Evolutionary conservation across 2,797 vertebrate genomes (phyloP), one percentile per base, ranked within the genome.

Genomic region (Malurus splendens): DNA sequence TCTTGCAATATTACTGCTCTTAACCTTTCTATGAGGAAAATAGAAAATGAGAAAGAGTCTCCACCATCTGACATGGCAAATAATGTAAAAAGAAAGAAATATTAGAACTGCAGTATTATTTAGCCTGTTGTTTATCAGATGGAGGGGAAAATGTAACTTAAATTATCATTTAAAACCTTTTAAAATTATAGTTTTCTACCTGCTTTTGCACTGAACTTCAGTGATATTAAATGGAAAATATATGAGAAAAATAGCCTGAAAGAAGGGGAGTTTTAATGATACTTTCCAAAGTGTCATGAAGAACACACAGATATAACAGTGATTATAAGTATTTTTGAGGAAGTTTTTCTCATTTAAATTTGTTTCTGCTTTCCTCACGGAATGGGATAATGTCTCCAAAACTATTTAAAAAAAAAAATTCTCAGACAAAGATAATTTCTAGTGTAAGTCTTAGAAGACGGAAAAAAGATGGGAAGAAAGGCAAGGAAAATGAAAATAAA

Each of bases 301-400:
- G 87, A 95, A 93, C 86, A 94, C 80, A 86, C 64, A 94, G 91
- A 94, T 82, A 95, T 74, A 96, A 95, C 82, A 91, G 42, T 64
- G 81, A 95, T 94, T 95, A 93, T 61, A 95, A 88, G 62, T 47
- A 32, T 92, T 92, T 96, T 90, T 92, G 76, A 95, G 87, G 77
- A 94, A 91, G 54, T 81, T 61, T 84, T 82, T 71, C 80, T 87
- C 66, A 94, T 96, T 96, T 92, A 80, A 95, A 94, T 68, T 82
- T 95, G 70, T 84, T 97, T 96, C 82, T 90, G 55, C 80, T 82
- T 96, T 92, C 87, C 94, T 94, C 87, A 87, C 62, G 54, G 75
- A 95, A 94, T 75, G 75, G 93, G 52, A 92, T 93, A 93, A 95
- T 92, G 79, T 47, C 72, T 73, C 82, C 78, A 93, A 96, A 97